Evolutionary conservation across 2,113 vertebrate species (phyloP), one percentile per base, ranked within the genome.

Genomic region (Sitta europaea): DNA sequence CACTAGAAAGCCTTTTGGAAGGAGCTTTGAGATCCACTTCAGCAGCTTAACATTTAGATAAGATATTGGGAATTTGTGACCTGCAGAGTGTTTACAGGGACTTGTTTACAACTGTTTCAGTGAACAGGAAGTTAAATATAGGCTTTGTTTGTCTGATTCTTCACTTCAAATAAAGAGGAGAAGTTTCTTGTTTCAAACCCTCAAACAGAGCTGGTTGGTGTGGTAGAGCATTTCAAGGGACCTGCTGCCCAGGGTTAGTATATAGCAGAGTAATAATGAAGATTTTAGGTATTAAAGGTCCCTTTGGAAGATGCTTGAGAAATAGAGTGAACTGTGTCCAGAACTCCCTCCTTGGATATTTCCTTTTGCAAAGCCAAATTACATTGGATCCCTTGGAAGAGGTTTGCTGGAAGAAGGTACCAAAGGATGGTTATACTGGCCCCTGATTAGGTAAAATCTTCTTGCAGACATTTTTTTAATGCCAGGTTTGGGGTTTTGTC

Each of bases 1-100:
- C 45, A 65, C 43, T 22, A 38, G 87, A 75, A 92, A 91, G 61
- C 81, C 61, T 79, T 13, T 45, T 96, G 78, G 88, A 79, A 93
- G 77, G 58, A 68, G 94, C 85, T 93, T 95, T 90, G 82, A 82
- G 81, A 66, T 92, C 71, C 89, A 43, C 78, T 94, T 94, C 86
- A 94, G 82, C 68, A 92, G 88, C 62, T 93, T 94, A 97, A 73
- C 75, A 25, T 94, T 78, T 42, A 93, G 94, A 80, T 95, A 93
- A 94, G 94, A 76, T 85, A 57, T 0, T 90, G 74, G 71, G 83
- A 68, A 83, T 93, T 57, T 80, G 77, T 94, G 92, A 82, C 78
- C 70, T 90, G 77, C 47, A 2, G 66, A 31, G 71, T 62, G 75
- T 76, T 93, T 90, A 77, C 53, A 86, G 29, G 61, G 75, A 29